Evolutionary conservation across 2,888 invertebrate genomes (phyloP).

Genomic region (Hecatera dysodea): DNA sequence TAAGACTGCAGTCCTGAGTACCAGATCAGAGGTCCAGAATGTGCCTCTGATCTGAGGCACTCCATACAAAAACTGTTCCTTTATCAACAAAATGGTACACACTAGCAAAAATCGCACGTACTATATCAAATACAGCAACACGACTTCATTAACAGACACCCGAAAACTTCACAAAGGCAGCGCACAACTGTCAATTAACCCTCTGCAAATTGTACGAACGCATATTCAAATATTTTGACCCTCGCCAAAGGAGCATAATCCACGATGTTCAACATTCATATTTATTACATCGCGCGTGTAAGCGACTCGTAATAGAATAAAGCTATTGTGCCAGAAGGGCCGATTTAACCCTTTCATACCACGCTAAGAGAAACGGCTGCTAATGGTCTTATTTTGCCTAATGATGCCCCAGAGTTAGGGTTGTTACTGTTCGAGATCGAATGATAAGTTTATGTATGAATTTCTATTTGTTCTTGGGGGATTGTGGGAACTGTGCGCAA

Average conservation of each 20-base stretch:
- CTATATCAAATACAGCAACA: slow-evolving; percentile 52
- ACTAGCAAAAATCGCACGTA: slow-evolving; percentile 24
- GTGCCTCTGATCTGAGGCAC: too few species aligned
- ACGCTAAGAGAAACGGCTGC: slow-evolving; percentile 89
- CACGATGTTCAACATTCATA: slow-evolving; percentile 90
- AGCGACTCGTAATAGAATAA: slow-evolving; percentile 88
- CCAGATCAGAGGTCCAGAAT: too few species aligned
- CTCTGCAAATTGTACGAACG: slow-evolving; percentile 86
- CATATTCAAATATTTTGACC: slow-evolving; percentile 91
- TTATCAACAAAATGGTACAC: neutral
- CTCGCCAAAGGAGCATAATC: slow-evolving; percentile 88
- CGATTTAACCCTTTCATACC: slow-evolving; percentile 89
- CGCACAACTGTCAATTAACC: slow-evolving; percentile 86
- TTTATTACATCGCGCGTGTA: slow-evolving; percentile 90
- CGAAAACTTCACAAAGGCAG: slow-evolving; percentile 74
- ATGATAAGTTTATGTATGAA: slow-evolving; percentile 88
- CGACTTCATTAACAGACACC: slow-evolving; percentile 60
- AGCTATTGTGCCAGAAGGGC: slow-evolving; percentile 87
- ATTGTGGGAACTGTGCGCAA: slow-evolving; percentile 60
- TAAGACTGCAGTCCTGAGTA: too few species aligned
- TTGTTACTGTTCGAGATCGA: slow-evolving; percentile 82
- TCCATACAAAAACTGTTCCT: neutral
- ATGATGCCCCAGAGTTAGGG: slow-evolving; percentile 87
- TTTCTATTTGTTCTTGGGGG: slow-evolving; percentile 78
- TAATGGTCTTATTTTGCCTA: slow-evolving; percentile 90